Base-by-base conservation (phyloP, 2,888 invertebrate species). In the Kryphioiulus occultus region DNA sequence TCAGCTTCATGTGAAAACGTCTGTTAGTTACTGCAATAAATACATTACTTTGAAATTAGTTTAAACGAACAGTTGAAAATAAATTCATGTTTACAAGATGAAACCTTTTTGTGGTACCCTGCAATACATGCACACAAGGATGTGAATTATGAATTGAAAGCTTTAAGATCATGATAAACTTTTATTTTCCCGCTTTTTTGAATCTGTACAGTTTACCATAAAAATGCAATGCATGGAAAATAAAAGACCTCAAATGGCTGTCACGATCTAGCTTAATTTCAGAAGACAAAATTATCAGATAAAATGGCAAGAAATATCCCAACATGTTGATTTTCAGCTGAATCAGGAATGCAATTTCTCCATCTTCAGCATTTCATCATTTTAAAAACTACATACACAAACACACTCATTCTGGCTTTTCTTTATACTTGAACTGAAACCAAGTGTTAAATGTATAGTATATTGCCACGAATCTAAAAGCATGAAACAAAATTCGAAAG, bases 191-290 rank as follows among this genome's bases (percentile, higher is more conserved):
- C 22, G 22, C 26, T 78, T 26, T 78, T 78, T 78, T n/a, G 78
- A 78, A 78, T 78, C 78, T 78, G 78, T 78, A 78, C 78, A 78
- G 78, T 78, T 78, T 78, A 78, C 30, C 78, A 30, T 78, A 53
- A 78, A 78, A 78, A 78, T 78, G 78, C 78, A 78, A 78, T 78
- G 78, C 78, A 78, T 30, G 78, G 78, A 78, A 78, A 78, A 78
- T 78, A 78, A 78, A 78, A 78, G 78, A 78, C 78, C 78, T 78
- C 78, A 78, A 78, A 78, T 78, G 78, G 78, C 9, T 78, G 78
- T 78, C 26, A 78, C 30, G 30, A 78, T 15, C 78, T 30, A 68
- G 68, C 68, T 68, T 68, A 22, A 26, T 68, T 68, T 22, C 68
- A 68, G 68, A 68, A 12, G 30, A 78, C 78, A 30, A 78, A 78